A percentile compares a stretch with the other conserved stretches of the same genome.
phyloP scores from a whole-genome alignment of 2,113 vertebrate genomes.

The Chaetorhynchus papuensis region DNA sequence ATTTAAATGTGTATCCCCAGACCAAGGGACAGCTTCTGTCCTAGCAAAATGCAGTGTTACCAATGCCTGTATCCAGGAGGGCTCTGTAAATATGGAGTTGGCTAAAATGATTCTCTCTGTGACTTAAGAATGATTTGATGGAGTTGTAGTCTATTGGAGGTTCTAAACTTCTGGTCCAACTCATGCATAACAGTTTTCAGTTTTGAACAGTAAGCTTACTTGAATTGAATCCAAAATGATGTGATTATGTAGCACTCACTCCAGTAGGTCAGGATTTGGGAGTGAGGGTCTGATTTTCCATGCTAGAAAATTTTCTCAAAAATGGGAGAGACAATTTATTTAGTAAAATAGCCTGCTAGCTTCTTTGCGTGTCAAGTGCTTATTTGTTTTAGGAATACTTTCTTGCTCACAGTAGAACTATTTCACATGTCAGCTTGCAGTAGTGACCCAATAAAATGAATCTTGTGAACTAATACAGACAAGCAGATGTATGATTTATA shows the following conservation, averaged over 20 bases:
- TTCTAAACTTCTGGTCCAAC: neutral
- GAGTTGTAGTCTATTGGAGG: neutral
- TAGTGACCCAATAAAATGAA: neutral
- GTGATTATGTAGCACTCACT: neutral
- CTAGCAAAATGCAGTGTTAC: neutral
- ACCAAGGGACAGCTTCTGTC: neutral
- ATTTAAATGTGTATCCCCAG: neutral
- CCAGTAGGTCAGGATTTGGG: neutral
- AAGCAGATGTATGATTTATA: neutral
- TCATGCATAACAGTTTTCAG: neutral
- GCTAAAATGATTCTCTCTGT: neutral
- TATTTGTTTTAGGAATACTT: neutral
- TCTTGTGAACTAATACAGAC: neutral
- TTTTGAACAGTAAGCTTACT: neutral
- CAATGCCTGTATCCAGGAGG: neutral
- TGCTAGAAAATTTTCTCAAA: neutral
- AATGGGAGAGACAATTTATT: neutral
- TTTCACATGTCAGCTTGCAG: neutral
- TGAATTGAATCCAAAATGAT: neutral
- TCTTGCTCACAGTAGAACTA: neutral
- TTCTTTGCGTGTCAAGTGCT: neutral
- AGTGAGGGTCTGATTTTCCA: neutral
- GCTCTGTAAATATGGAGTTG: neutral
- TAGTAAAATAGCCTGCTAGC: neutral
- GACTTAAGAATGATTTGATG: neutral